Conservation (phyloP, 1,140 invertebrate genomes). For the Drosophila nigromelanica region DNA sequence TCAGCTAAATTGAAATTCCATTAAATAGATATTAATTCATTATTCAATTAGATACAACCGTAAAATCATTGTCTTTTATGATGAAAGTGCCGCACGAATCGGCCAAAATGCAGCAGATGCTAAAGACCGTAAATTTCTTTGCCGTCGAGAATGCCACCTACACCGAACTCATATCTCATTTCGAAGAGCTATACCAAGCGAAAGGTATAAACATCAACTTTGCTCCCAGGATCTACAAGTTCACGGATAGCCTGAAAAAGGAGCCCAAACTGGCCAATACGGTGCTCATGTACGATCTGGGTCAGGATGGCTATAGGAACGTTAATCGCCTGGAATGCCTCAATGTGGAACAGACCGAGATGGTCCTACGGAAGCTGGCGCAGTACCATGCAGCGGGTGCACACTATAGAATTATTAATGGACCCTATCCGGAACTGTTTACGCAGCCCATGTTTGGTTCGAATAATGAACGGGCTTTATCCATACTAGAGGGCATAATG, state of each 20-base stretch:
- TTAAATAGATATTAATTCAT: background rate
- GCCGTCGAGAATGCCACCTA: conserved; percentile 62
- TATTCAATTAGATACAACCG: conserved; percentile 42
- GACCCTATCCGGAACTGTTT: conserved; percentile 55
- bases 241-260: conserved; percentile 42
- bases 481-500: conserved; percentile 38
- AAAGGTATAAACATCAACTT: conserved; percentile 56
- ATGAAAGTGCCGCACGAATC: conserved; percentile 70
- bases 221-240: conserved; percentile 48
- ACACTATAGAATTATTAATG: conserved; percentile 39
- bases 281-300: conserved; percentile 85
- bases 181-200: conserved; percentile 58
- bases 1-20: background rate
- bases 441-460: conserved; percentile 52
- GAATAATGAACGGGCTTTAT: conserved; percentile 16
- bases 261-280: conserved; percentile 58
- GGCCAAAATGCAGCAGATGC: conserved; percentile 69
- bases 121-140: conserved; percentile 67
- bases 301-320: conserved; percentile 85
- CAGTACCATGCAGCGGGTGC: conserved; percentile 85
- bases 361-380: conserved; percentile 85
- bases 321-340: conserved; percentile 85
- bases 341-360: conserved; percentile 84
- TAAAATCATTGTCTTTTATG: conserved; percentile 60
- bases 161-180: conserved; percentile 52